Conservation (phyloP, 1,140 invertebrate species). For the Pseudomyrmex gracilis region DNA sequence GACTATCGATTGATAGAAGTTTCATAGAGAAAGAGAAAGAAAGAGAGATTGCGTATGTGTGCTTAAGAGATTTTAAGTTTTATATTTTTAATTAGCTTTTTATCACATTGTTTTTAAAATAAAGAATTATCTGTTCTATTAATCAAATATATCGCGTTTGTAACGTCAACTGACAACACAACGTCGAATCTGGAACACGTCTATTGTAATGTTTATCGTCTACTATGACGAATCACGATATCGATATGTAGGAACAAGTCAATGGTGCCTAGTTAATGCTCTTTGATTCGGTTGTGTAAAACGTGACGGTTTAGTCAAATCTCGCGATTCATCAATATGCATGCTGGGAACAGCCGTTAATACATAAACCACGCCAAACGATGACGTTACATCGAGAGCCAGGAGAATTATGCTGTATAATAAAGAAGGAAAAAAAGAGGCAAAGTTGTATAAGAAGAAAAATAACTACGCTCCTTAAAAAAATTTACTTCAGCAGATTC, state of each 20-base stretch:
- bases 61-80: too few species aligned
- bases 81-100: too few species aligned
- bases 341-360: constrained; percentile 68
- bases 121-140: background rate
- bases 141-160: background rate
- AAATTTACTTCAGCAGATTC: background rate
- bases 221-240: constrained; percentile 71
- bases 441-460: background rate
- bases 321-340: constrained; percentile 49
- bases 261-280: too few species aligned
- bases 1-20: background rate
- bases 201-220: constrained; percentile 28
- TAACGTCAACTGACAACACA: background rate
- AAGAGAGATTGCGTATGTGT: too few species aligned
- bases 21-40: background rate
- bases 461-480: too few species aligned
- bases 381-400: constrained; percentile 77
- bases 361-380: constrained; percentile 75
- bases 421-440: constrained; percentile 21
- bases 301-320: too few species aligned
- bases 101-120: background rate
- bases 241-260: constrained; percentile 62
- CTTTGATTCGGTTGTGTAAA: too few species aligned
- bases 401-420: background rate
- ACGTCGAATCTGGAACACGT: background rate